Evolutionary conservation across 1,140 invertebrate genomes (phyloP).

Genomic region (Magallana gigas): DNA sequence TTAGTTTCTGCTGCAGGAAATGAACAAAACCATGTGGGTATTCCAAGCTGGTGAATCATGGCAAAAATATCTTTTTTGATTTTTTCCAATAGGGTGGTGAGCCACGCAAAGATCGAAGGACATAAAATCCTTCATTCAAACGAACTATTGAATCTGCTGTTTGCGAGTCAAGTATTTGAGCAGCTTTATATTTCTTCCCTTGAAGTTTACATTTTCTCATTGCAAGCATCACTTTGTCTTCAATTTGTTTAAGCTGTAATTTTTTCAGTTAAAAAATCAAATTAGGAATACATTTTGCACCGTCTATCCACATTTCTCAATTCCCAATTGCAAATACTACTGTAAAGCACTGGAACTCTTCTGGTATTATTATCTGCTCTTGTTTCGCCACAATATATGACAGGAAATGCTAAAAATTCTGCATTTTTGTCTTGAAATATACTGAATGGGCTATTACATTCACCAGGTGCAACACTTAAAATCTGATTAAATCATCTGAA

Average conservation of each 20-base stretch:
- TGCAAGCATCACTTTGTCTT: conserved; percentile 51
- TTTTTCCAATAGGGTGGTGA: conserved; percentile 58
- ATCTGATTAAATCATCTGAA: neutral
- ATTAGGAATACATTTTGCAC: conserved; percentile 54
- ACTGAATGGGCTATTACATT: conserved; percentile 41
- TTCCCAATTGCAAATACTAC: conserved; percentile 58
- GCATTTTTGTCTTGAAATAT: conserved; percentile 49
- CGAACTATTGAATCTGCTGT: conserved; percentile 47
- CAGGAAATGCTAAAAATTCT: conserved; percentile 55
- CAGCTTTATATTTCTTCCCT: conserved; percentile 52
- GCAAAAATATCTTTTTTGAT: conserved; percentile 61
- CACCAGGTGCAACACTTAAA: conserved; percentile 41
- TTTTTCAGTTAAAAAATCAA: conserved; percentile 63
- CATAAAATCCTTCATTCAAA: conserved; percentile 56
- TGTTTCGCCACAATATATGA: conserved; percentile 50
- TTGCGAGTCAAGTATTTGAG: conserved; percentile 14
- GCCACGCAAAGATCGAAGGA: conserved; percentile 51
- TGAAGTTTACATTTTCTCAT: conserved; percentile 43
- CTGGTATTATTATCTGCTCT: conserved; percentile 38
- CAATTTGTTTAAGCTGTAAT: conserved; percentile 57
- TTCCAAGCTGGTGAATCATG: conserved; percentile 60
- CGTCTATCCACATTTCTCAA: conserved; percentile 57
- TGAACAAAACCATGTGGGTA: conserved; percentile 50
- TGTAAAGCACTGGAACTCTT: conserved; percentile 47
- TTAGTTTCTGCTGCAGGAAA: conserved; percentile 61